Percentiles rank a stretch among this genome's conserved stretches.
Conservation (phyloP, 1,140 invertebrate genomes). For the Homalodisca vitripennis region DNA sequence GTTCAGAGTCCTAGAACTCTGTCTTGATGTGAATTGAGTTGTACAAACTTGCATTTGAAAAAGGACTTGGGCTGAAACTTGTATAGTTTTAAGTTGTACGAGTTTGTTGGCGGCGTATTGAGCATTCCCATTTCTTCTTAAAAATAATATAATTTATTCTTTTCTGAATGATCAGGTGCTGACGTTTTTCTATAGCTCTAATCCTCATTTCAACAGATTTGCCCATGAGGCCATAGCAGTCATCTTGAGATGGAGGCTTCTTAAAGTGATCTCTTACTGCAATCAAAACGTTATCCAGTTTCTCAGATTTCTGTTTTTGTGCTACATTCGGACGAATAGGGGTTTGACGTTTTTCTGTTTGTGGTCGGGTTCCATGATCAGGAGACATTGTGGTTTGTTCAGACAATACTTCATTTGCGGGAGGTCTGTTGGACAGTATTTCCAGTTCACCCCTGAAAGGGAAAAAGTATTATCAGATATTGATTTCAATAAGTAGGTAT, state of each 20-base stretch:
- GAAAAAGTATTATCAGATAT: constrained; percentile 1
- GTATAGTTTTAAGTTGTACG: not conserved
- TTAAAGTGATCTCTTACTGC: not conserved
- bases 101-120: no score
- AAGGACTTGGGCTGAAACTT: not conserved
- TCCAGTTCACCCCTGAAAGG: constrained; percentile 6
- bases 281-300: not conserved
- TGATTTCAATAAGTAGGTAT: constrained; percentile 2
- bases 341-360: not conserved
- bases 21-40: not conserved
- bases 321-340: not conserved
- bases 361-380: not conserved
- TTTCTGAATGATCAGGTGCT: no score
- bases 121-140: not conserved
- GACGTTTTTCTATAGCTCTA: no score
- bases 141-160: no score
- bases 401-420: not conserved
- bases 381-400: not conserved
- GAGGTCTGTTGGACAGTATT: not conserved
- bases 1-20: not conserved
- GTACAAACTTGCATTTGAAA: not conserved
- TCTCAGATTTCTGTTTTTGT: not conserved
- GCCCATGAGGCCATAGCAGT: no score
- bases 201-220: no score
- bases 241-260: no score